Percentiles rank a stretch among this genome's conserved stretches.
Conservation (phyloP, 2,113 vertebrate genomes). For the Lagopus muta region DNA sequence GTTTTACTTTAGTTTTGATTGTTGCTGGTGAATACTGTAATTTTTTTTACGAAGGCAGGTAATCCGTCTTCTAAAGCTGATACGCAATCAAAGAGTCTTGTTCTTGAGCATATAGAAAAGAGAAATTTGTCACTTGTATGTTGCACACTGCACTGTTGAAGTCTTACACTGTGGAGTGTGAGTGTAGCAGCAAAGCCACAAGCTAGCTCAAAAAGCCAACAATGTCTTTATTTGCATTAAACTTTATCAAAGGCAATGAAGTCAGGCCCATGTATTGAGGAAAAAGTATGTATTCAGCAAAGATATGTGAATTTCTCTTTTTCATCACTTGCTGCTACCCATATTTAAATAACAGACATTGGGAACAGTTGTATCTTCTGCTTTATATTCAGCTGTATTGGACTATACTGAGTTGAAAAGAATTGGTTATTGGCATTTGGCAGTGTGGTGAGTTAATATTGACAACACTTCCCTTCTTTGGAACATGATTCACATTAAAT, state of each 20-base stretch:
- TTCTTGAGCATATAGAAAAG: not conserved
- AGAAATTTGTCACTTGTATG: not conserved
- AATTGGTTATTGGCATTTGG: not conserved
- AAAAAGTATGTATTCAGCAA: not conserved
- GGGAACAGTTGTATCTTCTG: not conserved
- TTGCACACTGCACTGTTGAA: not conserved
- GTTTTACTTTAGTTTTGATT: not conserved
- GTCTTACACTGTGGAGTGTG: not conserved
- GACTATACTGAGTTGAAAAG: not conserved
- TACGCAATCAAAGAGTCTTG: not conserved
- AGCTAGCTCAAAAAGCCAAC: not conserved
- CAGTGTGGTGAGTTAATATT: not conserved
- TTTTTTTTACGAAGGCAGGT: not conserved
- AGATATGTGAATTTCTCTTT: not conserved
- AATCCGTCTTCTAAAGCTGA: not conserved
- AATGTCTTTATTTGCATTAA: fast-evolving
- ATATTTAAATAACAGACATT: not conserved
- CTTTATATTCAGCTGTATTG: not conserved
- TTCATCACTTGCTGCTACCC: fast-evolving
- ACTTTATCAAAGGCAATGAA: not conserved
- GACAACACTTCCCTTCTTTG: not conserved
- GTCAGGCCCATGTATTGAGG: not conserved
- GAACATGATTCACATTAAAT: not conserved
- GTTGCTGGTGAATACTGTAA: not conserved
- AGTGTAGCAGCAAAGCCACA: not conserved